Conservation (phyloP, 1,140 invertebrate species). For the Cotesia chilonis region DNA sequence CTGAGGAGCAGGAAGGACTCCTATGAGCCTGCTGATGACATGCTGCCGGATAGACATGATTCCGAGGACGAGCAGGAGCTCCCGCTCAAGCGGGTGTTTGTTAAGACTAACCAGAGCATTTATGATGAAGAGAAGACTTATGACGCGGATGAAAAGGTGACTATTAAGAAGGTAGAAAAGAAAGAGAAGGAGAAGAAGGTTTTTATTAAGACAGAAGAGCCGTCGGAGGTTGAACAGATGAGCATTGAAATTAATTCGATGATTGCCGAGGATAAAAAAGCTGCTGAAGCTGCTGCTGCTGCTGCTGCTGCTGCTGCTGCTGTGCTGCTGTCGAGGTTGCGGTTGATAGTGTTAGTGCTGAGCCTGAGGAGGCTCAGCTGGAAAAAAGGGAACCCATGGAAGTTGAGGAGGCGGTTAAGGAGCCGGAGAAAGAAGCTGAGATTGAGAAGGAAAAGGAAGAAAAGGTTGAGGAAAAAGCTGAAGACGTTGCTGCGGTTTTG, state of each 20-base stretch:
- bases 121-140: constrained; percentile 64
- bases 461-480: constrained; percentile 18
- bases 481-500: constrained; percentile 17
- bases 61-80: constrained; percentile 63
- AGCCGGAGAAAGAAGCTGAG: not conserved
- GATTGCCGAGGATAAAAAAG: constrained; percentile 35
- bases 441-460: constrained; percentile 10
- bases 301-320: not conserved
- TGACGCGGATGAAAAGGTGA: constrained; percentile 42
- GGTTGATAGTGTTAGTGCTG: not conserved
- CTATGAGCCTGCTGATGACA: constrained; percentile 58
- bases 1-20: constrained; percentile 57
- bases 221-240: constrained; percentile 60
- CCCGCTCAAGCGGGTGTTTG: constrained; percentile 62
- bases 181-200: constrained; percentile 11
- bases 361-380: constrained; percentile 28
- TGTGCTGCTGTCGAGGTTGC: not conserved
- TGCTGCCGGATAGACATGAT: constrained; percentile 61
- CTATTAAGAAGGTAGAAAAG: constrained; percentile 23
- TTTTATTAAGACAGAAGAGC: constrained; percentile 43
- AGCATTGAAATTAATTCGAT: constrained; percentile 59
- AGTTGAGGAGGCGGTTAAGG: not conserved
- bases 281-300: not conserved
- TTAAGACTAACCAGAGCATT: constrained; percentile 63
- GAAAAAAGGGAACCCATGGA: constrained; percentile 19